Base-by-base conservation (phyloP, 30 jellyfish, hydroid and myxozoan genomes). In the Cassiopea andromeda region DNA sequence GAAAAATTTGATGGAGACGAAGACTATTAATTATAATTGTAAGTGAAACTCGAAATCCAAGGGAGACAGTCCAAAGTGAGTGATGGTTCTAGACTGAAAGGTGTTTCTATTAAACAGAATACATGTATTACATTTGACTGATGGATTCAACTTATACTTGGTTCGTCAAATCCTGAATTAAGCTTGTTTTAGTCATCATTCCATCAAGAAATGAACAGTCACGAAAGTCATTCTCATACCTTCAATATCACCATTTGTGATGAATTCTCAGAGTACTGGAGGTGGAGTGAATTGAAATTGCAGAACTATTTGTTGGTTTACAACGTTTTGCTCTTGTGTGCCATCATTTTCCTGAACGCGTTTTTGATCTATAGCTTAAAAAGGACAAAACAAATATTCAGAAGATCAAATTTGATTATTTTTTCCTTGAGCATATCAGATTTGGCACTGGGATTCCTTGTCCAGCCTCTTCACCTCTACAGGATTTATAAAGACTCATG, bases 401-500 rank as follows among this genome's bases (percentile, higher is more conserved):
- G 57, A 45, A 68, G 91, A 18, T 83, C 91, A 14, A 46, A 83
- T 12, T 47, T 83, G 1, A 71, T 83, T 45, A 78, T 83, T 18
- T 61, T 83, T 14, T 83, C 91, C 19, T 44, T 83, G 14, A 69
- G 85, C 48, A 44, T 83, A 16, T 64, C 83, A 5, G 91, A 83
- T 50, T 68, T 83, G 78, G 48, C 84, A 16, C 54, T 83, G 15
- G 91, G 91, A 0, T 13, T 83, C n/a, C 76, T 83, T 48, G 91
- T 72, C 70, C 75, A 68, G 59, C 91, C 91, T 1, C 69, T 83
- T 49, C 91, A 83, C 43, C 77, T 83, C 1, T 83, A 68, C 77
- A 83, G 91, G 13, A 83, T 83, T 48, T 83, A 83, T 77, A 83
- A 83, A 47, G 91, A 83, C 76, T 83, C 91, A 8, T 83, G 91